Percentiles rank a stretch among this genome's conserved stretches.
Evolutionary conservation across 2,888 invertebrate genomes (phyloP).

Genomic region (Gerris lacustris): DNA sequence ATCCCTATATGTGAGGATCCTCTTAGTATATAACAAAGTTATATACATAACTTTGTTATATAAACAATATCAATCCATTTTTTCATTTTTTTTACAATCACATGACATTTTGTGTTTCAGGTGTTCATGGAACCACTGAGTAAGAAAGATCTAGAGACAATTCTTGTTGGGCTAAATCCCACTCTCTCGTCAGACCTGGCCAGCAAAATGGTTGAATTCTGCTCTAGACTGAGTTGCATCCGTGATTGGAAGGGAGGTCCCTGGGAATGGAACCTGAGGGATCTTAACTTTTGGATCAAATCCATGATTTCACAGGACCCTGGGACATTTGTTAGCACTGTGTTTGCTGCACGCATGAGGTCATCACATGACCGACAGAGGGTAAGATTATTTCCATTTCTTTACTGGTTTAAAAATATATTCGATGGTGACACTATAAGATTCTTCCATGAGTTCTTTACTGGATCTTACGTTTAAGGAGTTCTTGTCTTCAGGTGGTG

Average conservation of each 20-base stretch:
- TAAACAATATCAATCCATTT: too few species aligned
- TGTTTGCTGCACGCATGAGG: constrained; percentile 81
- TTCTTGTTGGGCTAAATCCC: constrained; percentile 54
- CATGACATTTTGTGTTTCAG: constrained; percentile 33
- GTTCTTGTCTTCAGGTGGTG: too few species aligned
- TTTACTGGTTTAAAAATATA: too few species aligned
- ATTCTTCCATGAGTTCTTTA: too few species aligned
- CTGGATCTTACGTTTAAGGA: too few species aligned
- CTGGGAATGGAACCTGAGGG: constrained; percentile 95
- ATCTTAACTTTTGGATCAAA: constrained; percentile 87
- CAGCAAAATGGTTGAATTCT: constrained; percentile 64
- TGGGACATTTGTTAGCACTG: constrained; percentile 56
- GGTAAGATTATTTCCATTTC: constrained; percentile 41
- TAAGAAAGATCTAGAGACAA: constrained; percentile 49
- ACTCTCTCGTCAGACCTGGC: constrained; percentile 48
- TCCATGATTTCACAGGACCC: constrained; percentile 41
- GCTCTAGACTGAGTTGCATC: constrained; percentile 52
- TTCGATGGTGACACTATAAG: too few species aligned
- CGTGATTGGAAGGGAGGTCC: constrained; percentile 79
- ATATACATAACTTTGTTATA: too few species aligned
- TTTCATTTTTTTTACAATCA: too few species aligned
- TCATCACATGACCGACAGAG: constrained; percentile 59
- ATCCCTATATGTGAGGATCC: too few species aligned
- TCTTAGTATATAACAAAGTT: too few species aligned
- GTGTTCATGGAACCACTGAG: constrained; percentile 49